Evolutionary conservation across 2,113 vertebrate genomes (phyloP).

Genomic region (Speoplatyrhinus poulsoni): DNA sequence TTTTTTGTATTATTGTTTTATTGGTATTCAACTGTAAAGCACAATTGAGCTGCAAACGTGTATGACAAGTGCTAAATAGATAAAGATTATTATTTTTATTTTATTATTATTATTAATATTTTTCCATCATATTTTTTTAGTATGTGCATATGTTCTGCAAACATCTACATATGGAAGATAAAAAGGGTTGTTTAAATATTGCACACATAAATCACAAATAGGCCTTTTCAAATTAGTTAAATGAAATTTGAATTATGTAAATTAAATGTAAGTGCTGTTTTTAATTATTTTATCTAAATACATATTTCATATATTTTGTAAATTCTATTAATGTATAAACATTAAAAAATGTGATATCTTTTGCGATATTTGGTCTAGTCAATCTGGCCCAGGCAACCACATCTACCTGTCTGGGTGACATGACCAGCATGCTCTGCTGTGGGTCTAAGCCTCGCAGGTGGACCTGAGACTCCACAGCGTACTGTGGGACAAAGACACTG

Average conservation of each 20-base stretch:
- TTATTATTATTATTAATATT: too few species aligned
- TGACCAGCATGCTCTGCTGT: conserved; percentile 79
- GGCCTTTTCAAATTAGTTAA: neutral
- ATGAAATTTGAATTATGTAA: neutral
- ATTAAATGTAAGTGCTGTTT: neutral
- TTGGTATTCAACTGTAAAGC: too few species aligned
- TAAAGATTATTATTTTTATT: too few species aligned
- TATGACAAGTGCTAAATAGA: too few species aligned
- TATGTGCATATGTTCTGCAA: too few species aligned
- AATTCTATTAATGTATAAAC: neutral
- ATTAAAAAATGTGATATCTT: neutral
- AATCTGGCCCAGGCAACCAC: neutral
- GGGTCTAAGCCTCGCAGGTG: conserved; percentile 80
- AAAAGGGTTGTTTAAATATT: neutral
- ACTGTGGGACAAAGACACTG: conserved; percentile 74
- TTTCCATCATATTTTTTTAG: too few species aligned
- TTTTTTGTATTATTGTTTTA: too few species aligned
- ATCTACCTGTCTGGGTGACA: conserved; percentile 82
- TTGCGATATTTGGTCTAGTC: neutral
- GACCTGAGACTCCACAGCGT: conserved; percentile 90
- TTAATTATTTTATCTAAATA: neutral
- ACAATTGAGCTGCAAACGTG: too few species aligned
- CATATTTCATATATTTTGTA: too few species aligned
- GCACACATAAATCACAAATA: neutral
- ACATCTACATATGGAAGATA: too few species aligned